Evolutionary conservation across 2,797 vertebrate species (phyloP).

Genomic region (Pantherophis alleghaniensis): DNA sequence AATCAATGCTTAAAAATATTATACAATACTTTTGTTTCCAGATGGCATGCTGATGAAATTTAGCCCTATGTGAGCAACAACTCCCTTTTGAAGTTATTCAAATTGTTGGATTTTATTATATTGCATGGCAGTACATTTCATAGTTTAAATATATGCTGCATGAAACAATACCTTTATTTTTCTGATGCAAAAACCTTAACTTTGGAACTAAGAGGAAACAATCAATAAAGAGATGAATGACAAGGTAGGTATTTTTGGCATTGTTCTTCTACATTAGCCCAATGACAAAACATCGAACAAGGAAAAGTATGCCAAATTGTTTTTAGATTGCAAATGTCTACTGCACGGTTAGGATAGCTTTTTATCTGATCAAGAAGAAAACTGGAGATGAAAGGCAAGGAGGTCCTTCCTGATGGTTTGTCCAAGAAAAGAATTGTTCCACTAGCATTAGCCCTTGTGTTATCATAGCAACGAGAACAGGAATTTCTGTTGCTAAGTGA

Average conservation of each 20-base stretch:
- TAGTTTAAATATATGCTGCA: background rate
- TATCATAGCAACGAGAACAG: background rate
- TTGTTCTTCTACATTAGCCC: background rate
- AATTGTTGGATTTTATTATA: background rate
- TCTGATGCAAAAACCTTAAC: background rate
- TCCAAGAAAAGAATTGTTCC: background rate
- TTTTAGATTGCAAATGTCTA: background rate
- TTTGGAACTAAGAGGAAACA: background rate
- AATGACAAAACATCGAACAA: background rate
- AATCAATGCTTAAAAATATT: background rate
- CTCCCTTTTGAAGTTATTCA: background rate
- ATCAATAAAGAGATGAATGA: background rate
- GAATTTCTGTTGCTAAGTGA: background rate
- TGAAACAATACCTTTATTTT: background rate
- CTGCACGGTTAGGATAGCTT: background rate
- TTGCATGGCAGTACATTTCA: background rate
- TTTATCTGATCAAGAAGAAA: background rate
- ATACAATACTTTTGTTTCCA: background rate
- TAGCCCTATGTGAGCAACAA: background rate
- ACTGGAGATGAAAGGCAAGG: background rate
- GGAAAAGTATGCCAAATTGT: background rate
- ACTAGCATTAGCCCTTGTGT: background rate
- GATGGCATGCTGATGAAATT: background rate
- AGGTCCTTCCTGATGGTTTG: background rate
- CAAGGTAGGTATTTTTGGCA: background rate